Evolutionary conservation across 2,113 vertebrate genomes (phyloP).

Genomic region (Sterrhoptilus dennistouni): DNA sequence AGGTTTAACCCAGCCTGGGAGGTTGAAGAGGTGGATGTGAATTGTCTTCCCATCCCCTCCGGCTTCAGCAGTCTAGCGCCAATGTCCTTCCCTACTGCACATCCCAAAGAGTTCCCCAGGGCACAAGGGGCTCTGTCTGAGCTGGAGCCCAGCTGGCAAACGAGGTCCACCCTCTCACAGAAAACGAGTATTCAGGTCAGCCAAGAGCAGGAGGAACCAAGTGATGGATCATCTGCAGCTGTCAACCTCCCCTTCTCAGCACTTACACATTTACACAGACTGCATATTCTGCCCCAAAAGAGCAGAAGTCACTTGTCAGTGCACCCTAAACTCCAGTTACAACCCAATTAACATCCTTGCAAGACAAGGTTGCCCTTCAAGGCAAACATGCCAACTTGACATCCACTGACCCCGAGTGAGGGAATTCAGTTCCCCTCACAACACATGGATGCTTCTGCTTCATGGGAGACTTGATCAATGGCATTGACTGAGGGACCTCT

Average conservation of each 20-base stretch:
- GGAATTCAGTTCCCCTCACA: background rate
- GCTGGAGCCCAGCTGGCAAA: background rate
- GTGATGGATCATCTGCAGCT: background rate
- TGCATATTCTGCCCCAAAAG: background rate
- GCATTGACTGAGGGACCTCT: background rate
- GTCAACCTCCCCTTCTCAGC: background rate
- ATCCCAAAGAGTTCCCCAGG: background rate
- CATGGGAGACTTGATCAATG: accelerated
- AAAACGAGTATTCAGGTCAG: accelerated
- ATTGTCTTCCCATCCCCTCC: background rate
- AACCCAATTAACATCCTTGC: background rate
- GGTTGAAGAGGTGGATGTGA: background rate
- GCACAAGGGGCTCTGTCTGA: background rate
- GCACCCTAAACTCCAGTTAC: background rate
- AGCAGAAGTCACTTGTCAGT: background rate
- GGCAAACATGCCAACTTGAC: background rate
- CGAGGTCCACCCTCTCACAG: background rate
- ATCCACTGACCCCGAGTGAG: accelerated
- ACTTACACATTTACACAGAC: background rate
- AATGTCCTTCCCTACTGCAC: accelerated
- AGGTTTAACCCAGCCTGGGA: background rate
- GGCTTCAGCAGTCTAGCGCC: background rate
- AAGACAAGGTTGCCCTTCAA: background rate
- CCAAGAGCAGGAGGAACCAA: background rate
- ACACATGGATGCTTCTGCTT: background rate